A percentile compares a stretch with the other conserved stretches of the same genome.
Evolutionary conservation across 2,797 vertebrate genomes (phyloP).

Genomic region (Phrynocephalus guinanensis): DNA sequence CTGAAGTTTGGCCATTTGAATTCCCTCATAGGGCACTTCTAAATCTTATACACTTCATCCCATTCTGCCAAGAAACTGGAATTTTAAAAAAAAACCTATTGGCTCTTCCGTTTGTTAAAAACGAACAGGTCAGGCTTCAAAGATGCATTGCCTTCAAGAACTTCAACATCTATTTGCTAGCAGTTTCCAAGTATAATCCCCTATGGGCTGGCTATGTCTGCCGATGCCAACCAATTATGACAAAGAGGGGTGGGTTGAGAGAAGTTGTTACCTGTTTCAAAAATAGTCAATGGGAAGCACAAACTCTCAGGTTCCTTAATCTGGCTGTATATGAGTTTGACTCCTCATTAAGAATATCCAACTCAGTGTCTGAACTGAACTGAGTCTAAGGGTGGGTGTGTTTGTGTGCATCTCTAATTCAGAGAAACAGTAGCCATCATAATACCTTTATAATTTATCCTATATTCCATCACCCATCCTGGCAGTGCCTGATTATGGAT

Average conservation of each 20-base stretch:
- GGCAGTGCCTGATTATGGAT: neutral
- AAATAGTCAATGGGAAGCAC: neutral
- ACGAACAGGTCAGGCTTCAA: neutral
- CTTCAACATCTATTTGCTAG: neutral
- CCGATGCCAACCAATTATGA: neutral
- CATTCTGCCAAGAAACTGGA: neutral
- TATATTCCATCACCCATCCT: neutral
- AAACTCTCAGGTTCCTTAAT: neutral
- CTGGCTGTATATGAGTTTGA: neutral
- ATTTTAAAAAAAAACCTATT: neutral
- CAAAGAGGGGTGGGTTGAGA: neutral
- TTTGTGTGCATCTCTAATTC: too few species aligned
- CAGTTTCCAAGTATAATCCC: neutral
- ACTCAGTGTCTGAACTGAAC: too few species aligned
- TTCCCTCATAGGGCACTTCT: neutral
- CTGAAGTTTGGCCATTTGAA: neutral
- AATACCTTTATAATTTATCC: too few species aligned
- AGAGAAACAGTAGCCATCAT: too few species aligned
- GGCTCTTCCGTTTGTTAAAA: neutral
- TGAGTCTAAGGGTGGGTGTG: too few species aligned
- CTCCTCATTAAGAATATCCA: too few species aligned
- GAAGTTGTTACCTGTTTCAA: neutral
- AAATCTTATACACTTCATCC: neutral
- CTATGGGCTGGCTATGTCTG: neutral
- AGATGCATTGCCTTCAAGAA: neutral